A percentile compares a stretch with the other conserved stretches of the same genome.
Evolutionary conservation across 2,797 vertebrate genomes (phyloP).

Genomic region (Ara ararauna): DNA sequence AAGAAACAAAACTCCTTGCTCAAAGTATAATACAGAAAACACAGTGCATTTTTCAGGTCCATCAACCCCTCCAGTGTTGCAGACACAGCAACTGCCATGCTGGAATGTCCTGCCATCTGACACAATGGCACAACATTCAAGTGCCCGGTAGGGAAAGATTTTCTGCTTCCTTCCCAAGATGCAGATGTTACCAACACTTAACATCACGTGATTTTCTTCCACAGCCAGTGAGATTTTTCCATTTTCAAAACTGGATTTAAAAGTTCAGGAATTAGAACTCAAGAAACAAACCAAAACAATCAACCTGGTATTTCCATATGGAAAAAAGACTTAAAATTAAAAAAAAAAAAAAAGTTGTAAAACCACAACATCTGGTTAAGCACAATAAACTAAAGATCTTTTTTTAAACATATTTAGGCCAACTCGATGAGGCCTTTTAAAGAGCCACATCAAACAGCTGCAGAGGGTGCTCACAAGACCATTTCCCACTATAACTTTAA

Average conservation of each 20-base stretch:
- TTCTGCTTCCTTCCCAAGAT: neutral
- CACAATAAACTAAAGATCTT: neutral
- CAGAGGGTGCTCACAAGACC: neutral
- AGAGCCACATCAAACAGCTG: neutral
- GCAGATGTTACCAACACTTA: neutral
- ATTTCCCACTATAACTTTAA: neutral
- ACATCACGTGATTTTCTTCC: neutral
- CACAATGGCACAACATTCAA: neutral
- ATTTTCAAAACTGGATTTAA: neutral
- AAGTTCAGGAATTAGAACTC: neutral
- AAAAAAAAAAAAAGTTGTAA: neutral
- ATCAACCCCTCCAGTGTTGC: neutral
- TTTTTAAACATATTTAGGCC: neutral
- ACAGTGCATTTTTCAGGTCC: neutral
- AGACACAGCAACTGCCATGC: neutral
- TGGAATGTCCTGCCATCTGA: neutral
- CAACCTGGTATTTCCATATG: neutral
- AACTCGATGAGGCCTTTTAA: neutral
- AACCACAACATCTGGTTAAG: neutral
- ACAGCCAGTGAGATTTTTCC: neutral
- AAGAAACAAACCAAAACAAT: neutral
- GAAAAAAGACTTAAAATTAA: neutral
- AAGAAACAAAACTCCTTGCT: neutral
- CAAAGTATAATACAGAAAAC: neutral
- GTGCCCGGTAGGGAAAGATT: neutral